Percentiles rank a stretch among this genome's conserved stretches.
Evolutionary conservation across 2,113 vertebrate species (phyloP).

Genomic region (Smithornis capensis): DNA sequence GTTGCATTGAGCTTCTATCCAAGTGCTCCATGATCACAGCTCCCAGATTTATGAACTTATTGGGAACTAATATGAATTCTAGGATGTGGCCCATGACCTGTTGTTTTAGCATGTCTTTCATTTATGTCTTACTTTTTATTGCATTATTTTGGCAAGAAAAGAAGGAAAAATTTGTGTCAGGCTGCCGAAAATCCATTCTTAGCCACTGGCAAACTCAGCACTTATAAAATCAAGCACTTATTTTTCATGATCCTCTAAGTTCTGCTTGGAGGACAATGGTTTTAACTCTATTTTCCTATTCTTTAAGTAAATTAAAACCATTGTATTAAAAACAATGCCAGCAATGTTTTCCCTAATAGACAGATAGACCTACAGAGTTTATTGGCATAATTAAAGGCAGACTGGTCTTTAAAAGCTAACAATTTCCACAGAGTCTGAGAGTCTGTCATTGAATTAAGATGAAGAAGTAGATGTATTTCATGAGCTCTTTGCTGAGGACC

Average conservation of each 20-base stretch:
- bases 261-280: constrained; percentile 5
- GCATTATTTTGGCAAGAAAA: constrained; percentile 40
- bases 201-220: constrained; percentile 3
- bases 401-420: constrained; percentile 38
- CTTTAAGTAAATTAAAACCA: constrained; percentile 54
- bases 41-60: not conserved
- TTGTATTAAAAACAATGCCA: constrained; percentile 47
- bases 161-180: constrained; percentile 4
- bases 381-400: constrained; percentile 45
- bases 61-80: not conserved
- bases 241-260: not conserved
- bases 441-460: constrained; percentile 34
- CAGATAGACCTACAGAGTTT: constrained; percentile 31
- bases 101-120: constrained; percentile 15
- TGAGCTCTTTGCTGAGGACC: not conserved
- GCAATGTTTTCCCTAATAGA: constrained; percentile 47
- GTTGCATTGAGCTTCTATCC: not conserved
- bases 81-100: not conserved
- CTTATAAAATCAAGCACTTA: not conserved
- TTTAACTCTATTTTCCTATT: constrained; percentile 50
- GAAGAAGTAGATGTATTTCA: not conserved
- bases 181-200: constrained; percentile 10
- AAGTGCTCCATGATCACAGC: not conserved
- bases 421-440: not conserved
- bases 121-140: constrained; percentile 32